Evolutionary conservation across 2,888 invertebrate genomes (phyloP).

Genomic region (Odontocolon sp.): DNA sequence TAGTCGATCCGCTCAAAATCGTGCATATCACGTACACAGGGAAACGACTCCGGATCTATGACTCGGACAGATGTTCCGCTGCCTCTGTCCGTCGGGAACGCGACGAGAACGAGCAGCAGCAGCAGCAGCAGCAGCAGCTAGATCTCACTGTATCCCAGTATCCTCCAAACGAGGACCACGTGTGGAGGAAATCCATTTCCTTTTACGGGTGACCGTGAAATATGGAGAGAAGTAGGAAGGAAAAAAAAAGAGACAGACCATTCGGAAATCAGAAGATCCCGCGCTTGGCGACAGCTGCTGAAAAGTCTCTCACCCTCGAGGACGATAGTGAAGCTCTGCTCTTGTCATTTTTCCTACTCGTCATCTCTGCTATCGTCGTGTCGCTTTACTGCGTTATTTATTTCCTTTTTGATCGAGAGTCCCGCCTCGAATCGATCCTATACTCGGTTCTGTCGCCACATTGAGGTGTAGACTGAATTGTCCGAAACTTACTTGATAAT

Average conservation of each 20-base stretch:
- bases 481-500: neutral
- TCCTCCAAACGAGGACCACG: constrained; percentile 75
- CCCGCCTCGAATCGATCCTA: neutral
- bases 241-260: constrained; percentile 64
- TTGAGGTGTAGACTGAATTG: neutral
- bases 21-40: constrained; percentile 20
- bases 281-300: constrained; percentile 50
- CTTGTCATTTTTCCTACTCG: constrained; percentile 21
- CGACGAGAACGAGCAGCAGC: neutral
- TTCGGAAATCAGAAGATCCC: constrained; percentile 52
- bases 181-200: constrained; percentile 80
- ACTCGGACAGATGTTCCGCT: constrained; percentile 65
- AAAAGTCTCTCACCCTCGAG: neutral
- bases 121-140: constrained; percentile 30
- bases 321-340: constrained; percentile 4
- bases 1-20: constrained; percentile 23
- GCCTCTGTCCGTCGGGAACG: constrained; percentile 48
- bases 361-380: constrained; percentile 11
- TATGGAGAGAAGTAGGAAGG: constrained; percentile 53
- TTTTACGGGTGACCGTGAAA: constrained; percentile 68
- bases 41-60: constrained; percentile 53
- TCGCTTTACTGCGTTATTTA: neutral
- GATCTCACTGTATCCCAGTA: constrained; percentile 47
- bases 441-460: neutral
- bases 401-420: neutral